A percentile compares a stretch with the other conserved stretches of the same genome.
phyloP scores from a whole-genome alignment of 2,888 invertebrate species.

The Taphrorychus bicolor region DNA sequence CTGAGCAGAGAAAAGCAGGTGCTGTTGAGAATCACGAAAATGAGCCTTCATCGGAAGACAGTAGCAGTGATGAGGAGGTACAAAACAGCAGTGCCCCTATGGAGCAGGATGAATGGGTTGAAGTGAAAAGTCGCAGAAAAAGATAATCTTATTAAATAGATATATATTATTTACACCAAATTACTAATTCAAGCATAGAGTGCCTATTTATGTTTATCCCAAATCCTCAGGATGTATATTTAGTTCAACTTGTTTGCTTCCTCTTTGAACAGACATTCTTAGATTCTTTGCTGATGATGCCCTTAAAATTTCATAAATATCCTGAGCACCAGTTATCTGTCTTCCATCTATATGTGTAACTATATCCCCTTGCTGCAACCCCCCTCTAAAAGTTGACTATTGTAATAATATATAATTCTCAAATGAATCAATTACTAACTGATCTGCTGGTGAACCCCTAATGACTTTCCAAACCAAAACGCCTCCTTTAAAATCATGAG shows the following conservation, averaged over 20 bases:
- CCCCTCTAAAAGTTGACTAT: constrained; percentile 69
- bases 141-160: constrained; percentile 30
- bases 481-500: constrained; percentile 73
- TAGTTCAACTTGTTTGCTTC: constrained; percentile 59
- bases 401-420: not conserved
- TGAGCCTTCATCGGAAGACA: constrained; percentile 19
- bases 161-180: constrained; percentile 1
- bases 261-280: constrained; percentile 62
- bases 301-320: constrained; percentile 45
- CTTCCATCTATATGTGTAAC: constrained; percentile 77
- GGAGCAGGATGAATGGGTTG: constrained; percentile 71
- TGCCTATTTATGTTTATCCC: constrained; percentile 17
- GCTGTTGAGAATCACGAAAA: not conserved
- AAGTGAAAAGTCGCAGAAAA: constrained; percentile 63
- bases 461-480: constrained; percentile 90
- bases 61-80: constrained; percentile 6
- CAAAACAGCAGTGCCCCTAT: constrained; percentile 10
- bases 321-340: constrained; percentile 44
- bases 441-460: constrained; percentile 84
- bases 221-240: constrained; percentile 64
- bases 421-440: constrained; percentile 64
- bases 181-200: not conserved
- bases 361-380: constrained; percentile 86
- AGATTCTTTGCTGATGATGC: constrained; percentile 55
- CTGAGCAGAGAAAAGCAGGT: constrained; percentile 13